These are phyloP conservation scores for Oreocharis arfaki DNA, from an alignment of 2,113 vertebrate species.

Conservation along the genomic window DNA sequence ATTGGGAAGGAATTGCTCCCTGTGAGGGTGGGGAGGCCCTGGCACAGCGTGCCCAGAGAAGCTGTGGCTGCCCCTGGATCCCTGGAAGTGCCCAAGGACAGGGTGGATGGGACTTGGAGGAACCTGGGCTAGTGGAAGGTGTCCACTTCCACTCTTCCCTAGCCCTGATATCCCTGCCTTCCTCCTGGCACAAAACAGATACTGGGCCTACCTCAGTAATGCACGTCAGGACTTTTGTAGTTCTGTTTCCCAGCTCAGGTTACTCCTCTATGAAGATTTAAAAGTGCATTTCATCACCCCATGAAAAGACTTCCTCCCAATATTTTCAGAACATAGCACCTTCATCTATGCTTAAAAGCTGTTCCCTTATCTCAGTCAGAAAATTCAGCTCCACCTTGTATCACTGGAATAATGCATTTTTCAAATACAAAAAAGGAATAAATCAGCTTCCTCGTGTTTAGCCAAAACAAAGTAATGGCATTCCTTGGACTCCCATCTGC, in stretches of 20 bases:
- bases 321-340: background rate
- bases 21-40: background rate
- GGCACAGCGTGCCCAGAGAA: background rate
- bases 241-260: background rate
- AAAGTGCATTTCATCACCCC: background rate
- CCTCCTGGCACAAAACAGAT: background rate
- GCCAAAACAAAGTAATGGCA: background rate
- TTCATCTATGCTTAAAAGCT: background rate
- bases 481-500: background rate
- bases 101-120: accelerated
- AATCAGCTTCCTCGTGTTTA: background rate
- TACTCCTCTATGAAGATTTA: background rate
- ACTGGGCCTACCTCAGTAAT: background rate
- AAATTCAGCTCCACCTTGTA: background rate
- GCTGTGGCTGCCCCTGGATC: background rate
- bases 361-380: background rate
- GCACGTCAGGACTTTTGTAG: background rate
- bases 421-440: background rate
- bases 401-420: background rate
- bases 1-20: background rate
- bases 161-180: background rate
- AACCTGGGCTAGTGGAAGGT: accelerated
- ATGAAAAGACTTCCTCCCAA: background rate
- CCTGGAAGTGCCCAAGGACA: background rate
- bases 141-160: background rate